A percentile compares a stretch with the other conserved stretches of the same genome.
Conservation (phyloP, 2,888 invertebrate species). For the Dasysyrphus tricinctus region DNA sequence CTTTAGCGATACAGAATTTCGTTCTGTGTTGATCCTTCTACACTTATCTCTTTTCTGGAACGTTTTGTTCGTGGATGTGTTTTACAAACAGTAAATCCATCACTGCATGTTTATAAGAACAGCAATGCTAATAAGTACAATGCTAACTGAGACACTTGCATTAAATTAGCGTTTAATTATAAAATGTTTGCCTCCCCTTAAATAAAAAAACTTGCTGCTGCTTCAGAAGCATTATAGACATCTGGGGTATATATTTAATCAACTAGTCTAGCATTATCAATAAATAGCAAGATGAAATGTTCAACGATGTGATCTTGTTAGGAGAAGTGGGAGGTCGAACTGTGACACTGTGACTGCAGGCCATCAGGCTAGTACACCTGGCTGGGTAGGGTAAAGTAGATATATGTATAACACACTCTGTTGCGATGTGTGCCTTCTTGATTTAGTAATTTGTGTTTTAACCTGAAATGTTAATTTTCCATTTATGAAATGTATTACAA, state of each 20-base stretch:
- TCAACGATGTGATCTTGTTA: conserved; percentile 49
- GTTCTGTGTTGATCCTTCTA: no score
- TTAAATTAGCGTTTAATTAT: conserved; percentile 58
- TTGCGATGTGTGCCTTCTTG: conserved; percentile 54
- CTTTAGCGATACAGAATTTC: no score
- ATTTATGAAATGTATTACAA: conserved; percentile 5
- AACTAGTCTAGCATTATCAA: conserved; percentile 46
- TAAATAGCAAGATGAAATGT: conserved; percentile 41
- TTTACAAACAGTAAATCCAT: background rate
- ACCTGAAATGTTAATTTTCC: conserved; percentile 52
- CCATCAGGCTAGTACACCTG: conserved; percentile 50
- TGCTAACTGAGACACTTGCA: conserved; percentile 59
- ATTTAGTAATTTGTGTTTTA: conserved; percentile 39
- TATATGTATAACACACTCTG: conserved; percentile 34
- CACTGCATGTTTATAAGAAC: background rate
- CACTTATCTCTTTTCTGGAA: no score
- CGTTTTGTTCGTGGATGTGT: no score
- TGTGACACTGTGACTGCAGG: conserved; percentile 38
- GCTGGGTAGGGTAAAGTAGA: background rate
- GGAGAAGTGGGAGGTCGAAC: conserved; percentile 59
- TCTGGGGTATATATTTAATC: conserved; percentile 67
- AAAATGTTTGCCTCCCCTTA: conserved; percentile 8
- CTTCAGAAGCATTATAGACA: conserved; percentile 38
- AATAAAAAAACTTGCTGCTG: conserved; percentile 7
- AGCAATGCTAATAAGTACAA: conserved; percentile 48